A percentile compares a stretch with the other conserved stretches of the same genome.
These are phyloP conservation scores for Drosophila malerkotliana DNA, from an alignment of 1,140 invertebrate species.

Conservation along the genomic window DNA sequence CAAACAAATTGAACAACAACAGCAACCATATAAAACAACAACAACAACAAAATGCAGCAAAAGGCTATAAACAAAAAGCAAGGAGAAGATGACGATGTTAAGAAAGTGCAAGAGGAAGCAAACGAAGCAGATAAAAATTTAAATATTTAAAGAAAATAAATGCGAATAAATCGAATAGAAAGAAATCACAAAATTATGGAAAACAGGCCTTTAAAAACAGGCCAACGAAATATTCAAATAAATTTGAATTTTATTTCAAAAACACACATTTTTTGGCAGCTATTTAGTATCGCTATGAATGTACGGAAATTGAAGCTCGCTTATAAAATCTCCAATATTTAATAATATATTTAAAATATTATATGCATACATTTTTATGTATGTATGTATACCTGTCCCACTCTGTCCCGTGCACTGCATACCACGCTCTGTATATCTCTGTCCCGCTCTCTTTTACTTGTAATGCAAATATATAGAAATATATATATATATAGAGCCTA, in stretches of 20 bases:
- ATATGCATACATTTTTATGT: not conserved
- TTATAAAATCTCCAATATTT: conserved; percentile 16
- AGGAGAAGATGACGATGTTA: conserved; percentile 11
- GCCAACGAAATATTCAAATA: too few species aligned
- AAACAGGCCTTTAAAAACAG: not conserved
- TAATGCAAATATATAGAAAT: conserved; percentile 56
- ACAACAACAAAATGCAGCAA: conserved; percentile 59
- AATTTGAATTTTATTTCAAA: too few species aligned
- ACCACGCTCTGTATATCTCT: conserved; percentile 32
- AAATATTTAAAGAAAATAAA: conserved; percentile 20
- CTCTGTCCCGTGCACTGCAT: conserved; percentile 35
- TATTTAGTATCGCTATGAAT: conserved; percentile 16
- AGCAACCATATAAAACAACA: conserved; percentile 16
- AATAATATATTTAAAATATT: conserved; percentile 3
- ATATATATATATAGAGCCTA: conserved; percentile 46
- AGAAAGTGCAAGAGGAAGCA: not conserved
- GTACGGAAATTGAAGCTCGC: conserved; percentile 32
- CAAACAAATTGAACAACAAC: conserved; percentile 42
- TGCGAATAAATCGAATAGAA: conserved; percentile 17
- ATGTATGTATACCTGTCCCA: conserved; percentile 31
- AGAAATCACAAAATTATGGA: not conserved
- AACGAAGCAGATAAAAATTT: conserved; percentile 11
- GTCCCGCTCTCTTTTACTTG: conserved; percentile 43
- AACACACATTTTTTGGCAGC: not conserved
- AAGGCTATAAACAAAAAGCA: conserved; percentile 61